Evolutionary conservation across 2,797 vertebrate species (phyloP), one percentile per base, ranked within the genome.

Genomic region (Meriones psammophilus): DNA sequence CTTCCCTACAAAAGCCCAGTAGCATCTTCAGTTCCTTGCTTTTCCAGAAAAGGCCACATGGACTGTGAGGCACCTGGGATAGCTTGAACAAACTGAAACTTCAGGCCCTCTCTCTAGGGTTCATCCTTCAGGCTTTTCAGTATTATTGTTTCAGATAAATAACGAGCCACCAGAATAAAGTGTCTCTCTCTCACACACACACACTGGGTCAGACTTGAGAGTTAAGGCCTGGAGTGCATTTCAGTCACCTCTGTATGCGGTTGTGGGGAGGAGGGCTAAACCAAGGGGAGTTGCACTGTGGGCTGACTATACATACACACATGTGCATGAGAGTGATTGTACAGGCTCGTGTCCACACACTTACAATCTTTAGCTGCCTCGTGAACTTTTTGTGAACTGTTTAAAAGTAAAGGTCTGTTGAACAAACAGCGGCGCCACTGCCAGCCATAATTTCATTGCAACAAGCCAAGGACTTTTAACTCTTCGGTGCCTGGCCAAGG

Each of bases 321-420:
- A 10, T 68, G 8, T n/a, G 12, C 66, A 36, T 8, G 6, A n/a
- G 17, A 30, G 42, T 76, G 73, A 8, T 15, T 92, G 3, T 74
- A 26, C 77, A 73, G 62, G 2, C 74, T 62, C 50, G 80, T 89
- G 46, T 30, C 26, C 95, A 89, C 0, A 80, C 96, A 30, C 96
- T 33, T 91, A 86, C 39, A 96, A 97, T 97, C 95, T 96, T 94
- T 95, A 98, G 96, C 98, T 98, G 97, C 97, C 98, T 98, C 97
- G 98, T 99, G 99, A 99, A 99, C 99, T 99, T 98, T 98, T 97
- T 97, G 97, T 99, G 99, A 99, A 99, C 99, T 98, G 98, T 97
- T 98, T 98, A 98, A 97, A 98, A 98, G 98, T 98, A 98, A 98
- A 98, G 99, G 98, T 98, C 98, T 98, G 98, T 98, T 96, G 98